A percentile compares a stretch with the other conserved stretches of the same genome.
Evolutionary conservation across 53 echinoderm and acorn worm species (phyloP).

Genomic region (Antedon mediterranea): DNA sequence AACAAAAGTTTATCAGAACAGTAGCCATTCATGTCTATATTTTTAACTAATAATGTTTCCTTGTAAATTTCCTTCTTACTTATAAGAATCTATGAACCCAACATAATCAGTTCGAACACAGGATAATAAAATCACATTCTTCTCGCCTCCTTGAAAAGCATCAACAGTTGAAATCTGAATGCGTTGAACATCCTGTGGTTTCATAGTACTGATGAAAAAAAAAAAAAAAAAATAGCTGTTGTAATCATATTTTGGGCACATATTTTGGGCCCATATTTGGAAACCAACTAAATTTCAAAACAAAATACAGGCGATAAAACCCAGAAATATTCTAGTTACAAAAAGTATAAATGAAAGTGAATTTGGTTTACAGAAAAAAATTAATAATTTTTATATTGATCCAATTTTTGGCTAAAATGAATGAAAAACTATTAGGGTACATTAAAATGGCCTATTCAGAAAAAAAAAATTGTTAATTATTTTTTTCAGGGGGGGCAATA

Average conservation of each 20-base stretch:
- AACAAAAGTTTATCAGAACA: too few species aligned
- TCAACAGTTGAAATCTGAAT: conserved; percentile 97
- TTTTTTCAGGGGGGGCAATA: too few species aligned
- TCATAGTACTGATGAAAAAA: not conserved
- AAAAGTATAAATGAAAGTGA: too few species aligned
- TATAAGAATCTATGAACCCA: conserved; percentile 91
- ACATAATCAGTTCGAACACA: conserved; percentile 88
- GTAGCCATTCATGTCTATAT: too few species aligned
- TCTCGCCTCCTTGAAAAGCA: conserved; percentile 98
- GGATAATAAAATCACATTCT: conserved; percentile 78
- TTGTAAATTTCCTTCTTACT: conserved; percentile 29
- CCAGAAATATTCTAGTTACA: not conserved
- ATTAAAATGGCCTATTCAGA: too few species aligned
- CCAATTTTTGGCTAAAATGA: too few species aligned
- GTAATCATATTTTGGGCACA: conserved; percentile 11
- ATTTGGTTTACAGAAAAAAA: too few species aligned
- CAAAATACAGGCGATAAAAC: not conserved
- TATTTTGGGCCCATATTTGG: conserved; percentile 9
- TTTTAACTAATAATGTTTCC: too few species aligned
- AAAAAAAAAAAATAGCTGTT: too few species aligned
- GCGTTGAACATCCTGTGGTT: not conserved
- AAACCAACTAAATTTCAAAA: not conserved
- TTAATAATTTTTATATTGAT: too few species aligned
- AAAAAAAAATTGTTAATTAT: too few species aligned
- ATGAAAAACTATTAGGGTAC: too few species aligned